Evolutionary conservation across 92 coral and sea anemone genomes (phyloP), one percentile per base, ranked within the genome.

Genomic region (Parazoanthus darwini): DNA sequence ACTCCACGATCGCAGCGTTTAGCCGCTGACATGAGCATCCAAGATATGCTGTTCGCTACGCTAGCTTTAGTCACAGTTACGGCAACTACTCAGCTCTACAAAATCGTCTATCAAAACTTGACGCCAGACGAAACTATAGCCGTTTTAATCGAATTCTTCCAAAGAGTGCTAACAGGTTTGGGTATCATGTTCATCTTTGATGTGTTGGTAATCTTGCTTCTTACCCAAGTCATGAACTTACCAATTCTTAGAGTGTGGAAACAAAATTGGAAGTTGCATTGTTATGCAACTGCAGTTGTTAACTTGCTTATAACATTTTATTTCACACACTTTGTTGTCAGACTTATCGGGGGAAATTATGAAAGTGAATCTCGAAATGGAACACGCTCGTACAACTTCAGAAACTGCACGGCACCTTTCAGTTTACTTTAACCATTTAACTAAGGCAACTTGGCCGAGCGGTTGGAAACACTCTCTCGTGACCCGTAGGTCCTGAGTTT

Each of bases 191-290:
- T 74, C 9, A 11, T 74, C 33, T 74, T 37, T 3, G 26, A 74
- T 23, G 78, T 74, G 6, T 16, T 37, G 22, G 78, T 74, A 8
- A 15, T 74, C 78, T 74, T 74, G 38, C 5, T 74, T 33, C 39
- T 74, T 33, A 74, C 78, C 16, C 78, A 22, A 33, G 18, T 74
- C 5, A 29, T 74, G 38, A 74, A 74, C 78, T 14, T 74, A 14
- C 78, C 78, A 10, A 74, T 74, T 8, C 78, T 74, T 9, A 74
- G 26, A 23, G 78, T 74, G 14, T 74, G 78, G 78, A 74, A 74
- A 15, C 78, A 22, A 74, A 74, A 74, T 15, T 74, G 78, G 78
- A 74, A 74, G 39, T 74, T 37, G 39, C 78, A 74, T n/a, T 74
- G 13, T 74, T 8, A 14, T 8, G 13, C 33, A 1, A 74, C 39